Conservation (phyloP, 2,797 vertebrate species). For the Fringilla coelebs region DNA sequence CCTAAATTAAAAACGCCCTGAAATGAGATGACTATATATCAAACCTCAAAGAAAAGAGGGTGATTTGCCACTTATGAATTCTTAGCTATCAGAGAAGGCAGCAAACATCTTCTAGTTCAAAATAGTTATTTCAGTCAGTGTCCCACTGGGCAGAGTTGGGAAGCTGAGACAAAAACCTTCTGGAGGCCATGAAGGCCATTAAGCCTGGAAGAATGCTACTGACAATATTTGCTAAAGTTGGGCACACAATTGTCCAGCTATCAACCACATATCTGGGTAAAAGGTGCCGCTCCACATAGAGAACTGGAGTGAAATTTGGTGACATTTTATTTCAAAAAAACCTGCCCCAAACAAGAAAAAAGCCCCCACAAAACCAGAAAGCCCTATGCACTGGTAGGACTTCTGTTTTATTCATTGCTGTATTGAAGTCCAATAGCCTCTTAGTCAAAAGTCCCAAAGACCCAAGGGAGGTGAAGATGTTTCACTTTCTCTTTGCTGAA, state of each 20-base stretch:
- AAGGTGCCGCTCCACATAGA: neutral
- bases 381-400: neutral
- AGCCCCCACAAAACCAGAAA: neutral
- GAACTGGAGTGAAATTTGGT: neutral
- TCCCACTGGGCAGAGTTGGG: neutral
- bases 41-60: neutral
- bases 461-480: neutral
- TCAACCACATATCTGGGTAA: fast-evolving
- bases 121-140: neutral
- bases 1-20: neutral
- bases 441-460: neutral
- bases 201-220: neutral
- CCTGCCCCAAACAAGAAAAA: neutral
- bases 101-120: neutral
- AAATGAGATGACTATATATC: neutral
- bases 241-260: neutral
- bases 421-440: neutral
- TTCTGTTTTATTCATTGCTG: neutral
- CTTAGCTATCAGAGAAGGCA: neutral
- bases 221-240: neutral
- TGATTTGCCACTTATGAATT: neutral
- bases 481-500: neutral
- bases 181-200: neutral
- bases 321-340: neutral
- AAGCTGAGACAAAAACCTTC: neutral